These are phyloP conservation scores for Baccha elongata DNA, from an alignment of 2,888 invertebrate species.

Conservation along the genomic window DNA sequence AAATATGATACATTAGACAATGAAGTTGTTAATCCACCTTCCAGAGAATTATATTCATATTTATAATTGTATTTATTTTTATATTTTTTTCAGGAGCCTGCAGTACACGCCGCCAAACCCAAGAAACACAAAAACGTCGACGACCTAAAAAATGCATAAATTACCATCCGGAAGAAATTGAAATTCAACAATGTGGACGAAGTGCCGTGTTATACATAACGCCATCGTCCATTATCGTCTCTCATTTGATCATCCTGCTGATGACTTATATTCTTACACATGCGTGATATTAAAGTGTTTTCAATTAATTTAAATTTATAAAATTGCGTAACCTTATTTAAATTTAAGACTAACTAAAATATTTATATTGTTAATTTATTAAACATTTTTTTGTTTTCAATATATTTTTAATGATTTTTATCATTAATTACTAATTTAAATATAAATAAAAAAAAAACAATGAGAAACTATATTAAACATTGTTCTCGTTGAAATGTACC, in stretches of 20 bases:
- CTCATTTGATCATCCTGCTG: slow-evolving; percentile 79
- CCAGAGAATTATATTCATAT: too few species aligned
- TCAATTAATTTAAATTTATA: slow-evolving; percentile 48
- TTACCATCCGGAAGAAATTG: slow-evolving; percentile 92
- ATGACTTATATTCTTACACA: slow-evolving; percentile 79
- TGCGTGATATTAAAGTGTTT: slow-evolving; percentile 80
- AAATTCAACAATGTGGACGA: slow-evolving; percentile 82
- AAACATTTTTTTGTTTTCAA: slow-evolving; percentile 3
- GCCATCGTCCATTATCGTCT: slow-evolving; percentile 78
- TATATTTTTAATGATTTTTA: slow-evolving; percentile 9
- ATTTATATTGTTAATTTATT: slow-evolving; percentile 28
- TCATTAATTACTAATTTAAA: too few species aligned
- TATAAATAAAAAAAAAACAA: slow-evolving; percentile 21
- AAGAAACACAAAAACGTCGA: slow-evolving; percentile 88
- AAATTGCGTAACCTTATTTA: slow-evolving; percentile 50
- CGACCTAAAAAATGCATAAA: slow-evolving; percentile 92
- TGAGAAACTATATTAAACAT: slow-evolving; percentile 1
- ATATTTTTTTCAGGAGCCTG: slow-evolving; percentile 79
- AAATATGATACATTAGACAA: too few species aligned
- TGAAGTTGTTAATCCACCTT: too few species aligned
- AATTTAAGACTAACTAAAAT: slow-evolving; percentile 66
- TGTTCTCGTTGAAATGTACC: slow-evolving; percentile 67
- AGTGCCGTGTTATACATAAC: slow-evolving; percentile 78
- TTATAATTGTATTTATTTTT: neutral
- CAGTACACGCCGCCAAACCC: slow-evolving; percentile 84